Base-by-base conservation (phyloP, 2,113 vertebrate species). In the Lycaon pictus region DNA sequence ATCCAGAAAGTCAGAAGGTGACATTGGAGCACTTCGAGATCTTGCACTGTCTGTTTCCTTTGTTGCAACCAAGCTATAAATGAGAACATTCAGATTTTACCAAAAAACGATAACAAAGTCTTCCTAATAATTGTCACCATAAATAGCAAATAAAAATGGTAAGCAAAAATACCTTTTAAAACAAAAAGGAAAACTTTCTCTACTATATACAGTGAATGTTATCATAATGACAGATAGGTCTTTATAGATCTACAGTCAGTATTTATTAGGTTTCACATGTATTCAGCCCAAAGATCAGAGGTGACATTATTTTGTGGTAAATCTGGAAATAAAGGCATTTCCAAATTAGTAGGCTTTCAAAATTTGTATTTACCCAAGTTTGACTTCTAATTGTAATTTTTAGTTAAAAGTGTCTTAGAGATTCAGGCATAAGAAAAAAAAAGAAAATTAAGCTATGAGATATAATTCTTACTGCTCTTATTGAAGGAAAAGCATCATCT, bases 1-100 rank as follows among this genome's bases (percentile, higher is more conserved):
- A 98, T 99, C 99, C 98, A 99, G 98, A 95, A 99, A 99, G 98
- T 99, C 99, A 0, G 99, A 99, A 3, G 99, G 99, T 0, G 99
- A 99, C 99, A 99, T 99, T 3, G 99, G 99, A 67, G 98, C 98
- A 95, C 98, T 98, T 98, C 99, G 98, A 86, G 99, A 99, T 72
- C 99, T 98, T 69, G 99, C 98, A 72, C 98, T 99, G 97, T 99
- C 99, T 91, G 99, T 98, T 98, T 99, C 99, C 97, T 99, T 99
- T 37, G 99, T 99, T 74, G 99, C 99, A 89, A 99, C 99, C 99
- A 99, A 98, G 96, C 99, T 99, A 98, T 60, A 79, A 98, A 13
- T 19, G 77, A 98, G 22, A 97, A 97, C 17, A 97, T 80, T 97
- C 3, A 96, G 23, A 69, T 69, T 96, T 97, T 82, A 96, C 29